A percentile compares a stretch with the other conserved stretches of the same genome.
phyloP scores from a whole-genome alignment of 2,888 invertebrate species.

The Lucinisca nassula region DNA sequence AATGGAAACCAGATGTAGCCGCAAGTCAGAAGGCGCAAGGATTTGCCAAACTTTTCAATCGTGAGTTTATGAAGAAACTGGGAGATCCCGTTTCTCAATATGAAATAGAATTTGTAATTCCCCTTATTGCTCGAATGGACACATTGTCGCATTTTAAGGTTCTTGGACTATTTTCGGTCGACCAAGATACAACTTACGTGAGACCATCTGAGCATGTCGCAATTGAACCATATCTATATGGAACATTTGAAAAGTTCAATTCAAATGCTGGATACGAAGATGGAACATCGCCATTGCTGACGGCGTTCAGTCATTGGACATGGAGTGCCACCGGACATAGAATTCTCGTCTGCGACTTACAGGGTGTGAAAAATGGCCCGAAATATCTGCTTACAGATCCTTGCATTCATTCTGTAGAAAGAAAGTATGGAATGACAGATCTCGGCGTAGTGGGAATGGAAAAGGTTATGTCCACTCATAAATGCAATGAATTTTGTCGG shows the following conservation, averaged over 20 bases:
- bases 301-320: conserved; percentile 71
- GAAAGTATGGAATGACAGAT: conserved; percentile 68
- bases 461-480: conserved; percentile 62
- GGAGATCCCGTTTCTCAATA: conserved; percentile 43
- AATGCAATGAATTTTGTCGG: conserved; percentile 64
- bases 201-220: conserved; percentile 60
- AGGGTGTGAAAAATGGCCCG: conserved; percentile 62
- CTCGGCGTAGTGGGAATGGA: conserved; percentile 69
- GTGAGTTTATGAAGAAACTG: conserved; percentile 42
- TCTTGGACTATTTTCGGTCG: conserved; percentile 57
- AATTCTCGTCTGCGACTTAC: conserved; percentile 66
- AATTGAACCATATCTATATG: conserved; percentile 66
- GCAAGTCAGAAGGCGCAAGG: conserved; percentile 60
- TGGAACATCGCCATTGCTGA: conserved; percentile 47
- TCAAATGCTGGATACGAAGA: conserved; percentile 65
- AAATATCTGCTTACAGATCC: conserved; percentile 67
- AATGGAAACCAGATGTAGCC: conserved; percentile 63
- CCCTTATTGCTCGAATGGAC: conserved; percentile 67
- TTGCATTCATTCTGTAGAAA: conserved; percentile 65
- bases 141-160: conserved; percentile 64
- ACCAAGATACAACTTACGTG: conserved; percentile 56
- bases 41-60: conserved; percentile 54
- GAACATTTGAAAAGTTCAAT: conserved; percentile 67
- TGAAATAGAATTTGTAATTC: conserved; percentile 59
- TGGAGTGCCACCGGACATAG: conserved; percentile 65